Conservation (phyloP, 30 jellyfish, hydroid and myxozoan species). For the Chrysaora quinquecirrha region DNA sequence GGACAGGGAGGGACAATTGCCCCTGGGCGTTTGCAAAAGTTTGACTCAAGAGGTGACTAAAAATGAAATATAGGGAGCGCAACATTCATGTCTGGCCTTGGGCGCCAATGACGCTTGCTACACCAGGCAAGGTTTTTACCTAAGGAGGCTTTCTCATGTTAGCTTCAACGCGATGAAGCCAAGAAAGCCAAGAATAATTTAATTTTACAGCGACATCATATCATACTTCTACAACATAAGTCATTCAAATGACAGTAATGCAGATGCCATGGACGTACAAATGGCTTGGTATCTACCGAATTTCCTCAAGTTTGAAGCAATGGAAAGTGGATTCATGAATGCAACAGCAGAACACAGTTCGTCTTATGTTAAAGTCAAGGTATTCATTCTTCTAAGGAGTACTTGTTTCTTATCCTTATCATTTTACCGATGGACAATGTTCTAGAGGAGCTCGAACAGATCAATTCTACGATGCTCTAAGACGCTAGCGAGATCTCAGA, state of each 20-base stretch:
- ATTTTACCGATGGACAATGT: not conserved
- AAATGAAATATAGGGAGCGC: no score
- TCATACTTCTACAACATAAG: constrained; percentile 6
- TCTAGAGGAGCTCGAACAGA: not conserved
- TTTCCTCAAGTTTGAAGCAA: not conserved
- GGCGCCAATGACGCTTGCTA: no score
- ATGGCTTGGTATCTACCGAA: constrained; percentile 12
- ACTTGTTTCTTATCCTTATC: no score
- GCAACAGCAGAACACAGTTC: not conserved
- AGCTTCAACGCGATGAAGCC: no score
- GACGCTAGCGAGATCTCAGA: not conserved
- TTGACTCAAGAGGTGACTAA: no score
- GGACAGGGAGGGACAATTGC: no score
- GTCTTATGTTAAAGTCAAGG: constrained; percentile 2
- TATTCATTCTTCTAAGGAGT: no score
- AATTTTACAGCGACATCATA: not conserved
- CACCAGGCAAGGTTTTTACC: no score
- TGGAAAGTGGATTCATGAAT: not conserved
- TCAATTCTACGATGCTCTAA: not conserved
- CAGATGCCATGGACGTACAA: constrained; percentile 1
- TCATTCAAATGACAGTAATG: constrained; percentile 9
- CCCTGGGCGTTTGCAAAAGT: no score
- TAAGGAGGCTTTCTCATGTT: no score
- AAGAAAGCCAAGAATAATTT: no score
- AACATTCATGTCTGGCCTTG: no score